Base-by-base conservation (phyloP, 2,797 vertebrate genomes). In the Schizopygopsis malacanthus region DNA sequence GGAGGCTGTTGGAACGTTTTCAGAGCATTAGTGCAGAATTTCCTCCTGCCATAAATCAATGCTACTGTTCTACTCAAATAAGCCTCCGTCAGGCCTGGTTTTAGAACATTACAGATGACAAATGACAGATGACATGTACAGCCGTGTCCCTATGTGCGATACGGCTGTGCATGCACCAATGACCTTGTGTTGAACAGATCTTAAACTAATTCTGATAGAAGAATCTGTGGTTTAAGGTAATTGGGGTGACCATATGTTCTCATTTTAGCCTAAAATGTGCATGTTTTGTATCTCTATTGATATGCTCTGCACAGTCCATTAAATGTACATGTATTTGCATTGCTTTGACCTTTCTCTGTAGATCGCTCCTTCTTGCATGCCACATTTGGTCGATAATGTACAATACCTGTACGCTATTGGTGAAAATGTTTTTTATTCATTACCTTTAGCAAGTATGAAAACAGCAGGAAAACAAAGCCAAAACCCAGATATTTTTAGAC, bases 61-160 rank as follows among this genome's bases (percentile, higher is more conserved):
- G 65, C n/a, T 47, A 56, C 39, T 79, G 50, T 37, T 84, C 73
- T 20, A 43, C 63, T 79, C 47, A 22, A 79, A 45, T 56, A 59
- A 84, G 37, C 50, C 63, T 78, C 39, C 1, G 22, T 41, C 61
- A 54, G 47, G 8, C 13, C 73, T 61, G 41, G 37, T 70, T 84
- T 78, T 83, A 45, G n/a, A 84, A 69, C 83, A 70, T 84, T 56
- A 84, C 33, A 84, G 82, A 78, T 84, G 37, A 52, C 61, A 41
- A 1, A 6, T 6, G 39, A 41, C 39, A 33, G 37, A 39, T 39
- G 37, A 39, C 37, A 39, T 39, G 37, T 4, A 39, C 37, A 41
- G 41, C 39, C 39, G 39, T 1, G 6, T 39, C 63, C 37, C 37
- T 84, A 16, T 61, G 50, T 0, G 1, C 6, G 50, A 16, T 56